Evolutionary conservation across 2,113 vertebrate species (phyloP).

Genomic region (Lamprologus lemairii): DNA sequence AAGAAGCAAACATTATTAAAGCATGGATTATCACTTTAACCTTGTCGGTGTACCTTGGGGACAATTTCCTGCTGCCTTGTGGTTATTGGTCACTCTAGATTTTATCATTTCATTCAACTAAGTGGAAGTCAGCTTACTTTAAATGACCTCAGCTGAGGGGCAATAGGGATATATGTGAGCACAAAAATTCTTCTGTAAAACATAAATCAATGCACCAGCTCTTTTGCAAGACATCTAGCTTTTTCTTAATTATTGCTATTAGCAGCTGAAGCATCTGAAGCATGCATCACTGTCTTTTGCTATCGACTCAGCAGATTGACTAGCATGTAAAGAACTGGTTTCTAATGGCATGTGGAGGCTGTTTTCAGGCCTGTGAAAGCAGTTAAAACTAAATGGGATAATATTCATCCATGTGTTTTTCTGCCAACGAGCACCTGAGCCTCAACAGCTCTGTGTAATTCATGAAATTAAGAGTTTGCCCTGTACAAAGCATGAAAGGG

Average conservation of each 20-base stretch:
- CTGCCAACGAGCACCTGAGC: neutral
- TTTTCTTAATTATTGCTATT: slow-evolving; percentile 68
- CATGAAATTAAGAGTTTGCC: neutral
- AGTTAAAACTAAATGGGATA: neutral
- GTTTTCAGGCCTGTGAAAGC: neutral
- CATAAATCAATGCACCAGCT: slow-evolving; percentile 43
- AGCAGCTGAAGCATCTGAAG: neutral
- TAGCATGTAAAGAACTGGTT: slow-evolving; percentile 22
- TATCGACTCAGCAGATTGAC: slow-evolving; percentile 51
- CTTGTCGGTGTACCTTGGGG: slow-evolving; percentile 16
- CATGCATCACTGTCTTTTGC: slow-evolving; percentile 62
- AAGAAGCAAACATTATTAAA: slow-evolving; percentile 26
- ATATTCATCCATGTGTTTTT: neutral
- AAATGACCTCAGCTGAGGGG: neutral
- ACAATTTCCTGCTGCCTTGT: slow-evolving; percentile 12
- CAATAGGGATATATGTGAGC: neutral
- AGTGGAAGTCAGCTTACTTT: slow-evolving; percentile 39
- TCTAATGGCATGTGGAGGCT: slow-evolving; percentile 1
- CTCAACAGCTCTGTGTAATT: neutral
- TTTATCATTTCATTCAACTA: slow-evolving; percentile 38
- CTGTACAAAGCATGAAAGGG: neutral
- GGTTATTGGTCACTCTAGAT: slow-evolving; percentile 35
- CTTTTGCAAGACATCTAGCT: slow-evolving; percentile 26
- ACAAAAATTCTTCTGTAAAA: slow-evolving; percentile 7
- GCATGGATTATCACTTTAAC: slow-evolving; percentile 37